Evolutionary conservation across 1,140 invertebrate species (phyloP), one percentile per base, ranked within the genome.

Genomic region (Drosophila tani): DNA sequence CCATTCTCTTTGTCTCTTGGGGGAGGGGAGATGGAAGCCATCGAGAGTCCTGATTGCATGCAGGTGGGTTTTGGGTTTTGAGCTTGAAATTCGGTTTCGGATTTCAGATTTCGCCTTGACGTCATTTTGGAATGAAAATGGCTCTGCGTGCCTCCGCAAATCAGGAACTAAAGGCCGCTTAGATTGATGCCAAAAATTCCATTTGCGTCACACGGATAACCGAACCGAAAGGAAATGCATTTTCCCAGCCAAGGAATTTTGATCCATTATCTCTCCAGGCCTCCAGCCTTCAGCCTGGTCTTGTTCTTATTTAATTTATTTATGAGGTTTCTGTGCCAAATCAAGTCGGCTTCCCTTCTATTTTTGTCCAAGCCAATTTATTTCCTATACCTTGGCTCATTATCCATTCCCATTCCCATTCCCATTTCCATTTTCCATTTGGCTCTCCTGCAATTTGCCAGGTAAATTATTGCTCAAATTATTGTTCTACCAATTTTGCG

Each of bases 401-500:
- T 67, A 60, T 70, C 47, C 40, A 46, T 35, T 29, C 7, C 27
- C 63, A 32, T 32, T 40, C 11, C 17, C 12, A 21, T 64, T 55
- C 9, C 38, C 24, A 51, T 50, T 19, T 35, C 19, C 27, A 43
- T 40, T 68, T 68, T 38, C 29, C 49, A 43, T 24, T 41, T 29
- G 40, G 58, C 41, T 46, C n/a, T 38, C 21, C 24, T 53, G 63
- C 67, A 59, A 73, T 60, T 74, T 74, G 21, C 45, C 45, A 32
- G 53, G 27, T 40, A 51, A 70, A 60, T 60, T 51, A 51, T 60
- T 60, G 21, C 69, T 73, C 21, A 59, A 51, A 71, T 73, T 73
- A 73, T 73, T 73, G 53, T 73, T 71, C 40, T 73, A 43, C 45
- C 55, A 74, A 71, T 73, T 74, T 60, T 60, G 68, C 38, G 46